Evolutionary conservation across 2,113 vertebrate genomes (phyloP).

Genomic region (Myotis davidii): DNA sequence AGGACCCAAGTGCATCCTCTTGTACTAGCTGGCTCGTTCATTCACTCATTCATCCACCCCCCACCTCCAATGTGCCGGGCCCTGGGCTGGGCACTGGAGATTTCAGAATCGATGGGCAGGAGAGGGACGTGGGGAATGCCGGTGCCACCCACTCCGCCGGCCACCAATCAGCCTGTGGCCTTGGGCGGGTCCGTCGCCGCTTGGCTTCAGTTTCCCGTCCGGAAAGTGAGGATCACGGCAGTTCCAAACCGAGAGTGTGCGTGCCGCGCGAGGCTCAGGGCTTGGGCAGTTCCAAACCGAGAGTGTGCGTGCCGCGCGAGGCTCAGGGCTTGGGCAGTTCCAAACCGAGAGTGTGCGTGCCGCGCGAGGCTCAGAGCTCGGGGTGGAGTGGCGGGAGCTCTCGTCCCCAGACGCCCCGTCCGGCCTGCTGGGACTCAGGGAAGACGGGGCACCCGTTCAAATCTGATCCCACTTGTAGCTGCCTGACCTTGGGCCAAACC

Average conservation of each 20-base stretch:
- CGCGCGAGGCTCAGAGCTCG: neutral
- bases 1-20: neutral
- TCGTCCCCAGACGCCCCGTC: neutral
- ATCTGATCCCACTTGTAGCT: neutral
- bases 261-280: neutral
- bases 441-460: neutral
- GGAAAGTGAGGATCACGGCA: neutral
- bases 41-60: neutral
- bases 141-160: too few species aligned
- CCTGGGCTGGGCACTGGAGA: neutral
- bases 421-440: neutral
- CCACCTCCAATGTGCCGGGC: neutral
- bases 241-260: neutral
- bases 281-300: too few species aligned
- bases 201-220: neutral
- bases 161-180: neutral
- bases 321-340: too few species aligned
- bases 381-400: neutral
- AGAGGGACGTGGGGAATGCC: neutral
- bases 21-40: neutral
- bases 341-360: neutral
- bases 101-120: neutral
- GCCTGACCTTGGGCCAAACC: neutral
- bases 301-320: neutral
- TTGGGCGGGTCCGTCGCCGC: neutral